Evolutionary conservation across 1,140 invertebrate species (phyloP).

Genomic region (Pomacea maculata): DNA sequence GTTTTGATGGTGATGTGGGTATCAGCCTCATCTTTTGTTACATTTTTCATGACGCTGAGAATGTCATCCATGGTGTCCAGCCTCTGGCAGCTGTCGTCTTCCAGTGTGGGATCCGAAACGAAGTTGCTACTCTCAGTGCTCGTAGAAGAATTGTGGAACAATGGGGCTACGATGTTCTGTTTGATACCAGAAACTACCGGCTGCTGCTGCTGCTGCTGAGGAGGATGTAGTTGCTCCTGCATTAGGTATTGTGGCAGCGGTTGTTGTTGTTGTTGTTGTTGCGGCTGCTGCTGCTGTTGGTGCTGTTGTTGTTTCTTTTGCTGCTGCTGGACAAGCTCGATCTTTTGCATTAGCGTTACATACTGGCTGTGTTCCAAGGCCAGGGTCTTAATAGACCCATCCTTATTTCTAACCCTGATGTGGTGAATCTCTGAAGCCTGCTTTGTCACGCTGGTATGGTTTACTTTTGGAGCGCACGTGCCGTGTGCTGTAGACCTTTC

Average conservation of each 20-base stretch:
- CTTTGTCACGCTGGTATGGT: neutral
- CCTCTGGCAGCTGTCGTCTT: conserved; percentile 2
- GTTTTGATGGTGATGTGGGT: too few relatives aligned
- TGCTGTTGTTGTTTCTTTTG: neutral
- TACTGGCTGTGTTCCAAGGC: neutral
- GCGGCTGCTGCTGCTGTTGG: neutral
- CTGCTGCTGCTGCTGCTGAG: neutral
- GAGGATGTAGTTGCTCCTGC: neutral
- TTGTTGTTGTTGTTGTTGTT: neutral
- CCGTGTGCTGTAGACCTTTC: neutral
- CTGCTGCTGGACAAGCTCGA: neutral
- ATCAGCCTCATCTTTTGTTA: too few relatives aligned
- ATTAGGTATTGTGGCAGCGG: neutral
- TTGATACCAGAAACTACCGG: neutral
- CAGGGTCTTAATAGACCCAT: neutral
- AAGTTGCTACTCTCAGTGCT: too few relatives aligned
- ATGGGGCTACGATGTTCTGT: too few relatives aligned
- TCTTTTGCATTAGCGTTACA: neutral
- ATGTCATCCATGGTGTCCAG: conserved; percentile 10
- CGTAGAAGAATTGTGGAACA: too few relatives aligned
- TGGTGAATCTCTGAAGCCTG: neutral
- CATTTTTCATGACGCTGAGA: neutral
- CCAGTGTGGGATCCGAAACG: neutral
- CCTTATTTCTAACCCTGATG: neutral
- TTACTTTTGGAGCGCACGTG: neutral